Base-by-base conservation (phyloP, 1,140 invertebrate species). In the Battus philenor region DNA sequence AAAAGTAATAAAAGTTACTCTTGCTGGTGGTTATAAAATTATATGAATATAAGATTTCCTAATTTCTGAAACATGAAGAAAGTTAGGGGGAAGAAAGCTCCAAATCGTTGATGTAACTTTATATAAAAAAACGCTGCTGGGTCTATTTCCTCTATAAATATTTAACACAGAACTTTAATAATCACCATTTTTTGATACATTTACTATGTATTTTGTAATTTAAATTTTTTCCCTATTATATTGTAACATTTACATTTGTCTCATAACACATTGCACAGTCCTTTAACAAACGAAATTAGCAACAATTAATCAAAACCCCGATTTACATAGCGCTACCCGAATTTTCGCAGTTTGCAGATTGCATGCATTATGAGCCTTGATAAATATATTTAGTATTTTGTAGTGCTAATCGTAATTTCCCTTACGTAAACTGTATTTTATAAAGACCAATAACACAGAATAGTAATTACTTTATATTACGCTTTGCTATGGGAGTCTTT, bases 251-350 rank as follows among this genome's bases (percentile, higher is more conserved):
- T n/a, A n/a, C n/a, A n/a, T n/a, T n/a, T n/a, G n/a, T n/a, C n/a
- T n/a, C n/a, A n/a, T n/a, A n/a, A n/a, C n/a, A 5, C 22, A 20
- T 38, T 7, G 10, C 36, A 39, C 11, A n/a, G 18, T 24, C 20
- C 20, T 27, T 39, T 26, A 26, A 41, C 24, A 17, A 41, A 29
- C 38, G 22, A 16, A 41, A 41, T 41, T 13, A 41, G 24, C 12
- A 41, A 27, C 38, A 41, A 41, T 41, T 41, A 41, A 41, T 41
- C 24, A 41, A 16, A 41, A 8, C 2, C 16, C 9, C 11, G 13
- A 9, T 29, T 41, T 41, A 29, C 16, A 33, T 26, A 22, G 10
- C 33, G 9, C 22, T 41, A 36, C 20, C 33, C 17, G 38, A n/a
- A n/a, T 26, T 41, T 22, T 41, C 11, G 26, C 22, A 26, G 36